These are phyloP conservation scores for Telmatochromis brichardi DNA, from an alignment of 2,113 vertebrate genomes.

Conservation along the genomic window DNA sequence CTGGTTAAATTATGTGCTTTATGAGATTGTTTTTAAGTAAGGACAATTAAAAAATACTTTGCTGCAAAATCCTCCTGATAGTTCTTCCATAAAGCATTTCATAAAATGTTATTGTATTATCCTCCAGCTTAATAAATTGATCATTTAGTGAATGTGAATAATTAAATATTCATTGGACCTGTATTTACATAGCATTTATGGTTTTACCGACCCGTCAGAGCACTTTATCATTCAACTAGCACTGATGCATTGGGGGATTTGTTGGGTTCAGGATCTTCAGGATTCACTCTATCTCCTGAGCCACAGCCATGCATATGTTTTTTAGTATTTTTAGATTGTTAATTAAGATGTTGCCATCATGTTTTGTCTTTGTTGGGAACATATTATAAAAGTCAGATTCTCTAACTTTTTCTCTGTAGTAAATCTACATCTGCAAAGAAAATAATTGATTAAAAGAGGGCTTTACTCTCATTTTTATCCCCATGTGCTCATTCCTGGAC, in stretches of 20 bases:
- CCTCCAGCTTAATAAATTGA: neutral
- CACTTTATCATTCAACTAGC: neutral
- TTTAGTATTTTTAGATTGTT: neutral
- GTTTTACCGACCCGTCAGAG: neutral
- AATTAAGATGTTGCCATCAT: neutral
- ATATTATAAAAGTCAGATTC: neutral
- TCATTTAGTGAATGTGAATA: neutral
- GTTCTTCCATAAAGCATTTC: neutral
- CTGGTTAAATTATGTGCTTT: slow-evolving; percentile 33
- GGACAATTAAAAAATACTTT: slow-evolving; percentile 20
- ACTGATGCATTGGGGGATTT: neutral
- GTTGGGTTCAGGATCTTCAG: neutral
- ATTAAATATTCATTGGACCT: neutral
- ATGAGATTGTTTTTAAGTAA: slow-evolving; percentile 20
- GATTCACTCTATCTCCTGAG: neutral
- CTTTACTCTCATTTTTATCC: neutral
- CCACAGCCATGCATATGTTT: fast-evolving
- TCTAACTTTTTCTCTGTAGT: neutral
- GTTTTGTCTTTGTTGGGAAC: neutral
- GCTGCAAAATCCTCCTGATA: neutral
- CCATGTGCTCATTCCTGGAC: neutral
- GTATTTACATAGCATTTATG: neutral
- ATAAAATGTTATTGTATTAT: neutral
- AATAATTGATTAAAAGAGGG: neutral
- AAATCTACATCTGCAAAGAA: neutral